Percentiles rank a stretch among this genome's conserved stretches.
These are phyloP conservation scores for Oreochromis niloticus DNA, from an alignment of 2,113 vertebrate species.

Conservation along the genomic window DNA sequence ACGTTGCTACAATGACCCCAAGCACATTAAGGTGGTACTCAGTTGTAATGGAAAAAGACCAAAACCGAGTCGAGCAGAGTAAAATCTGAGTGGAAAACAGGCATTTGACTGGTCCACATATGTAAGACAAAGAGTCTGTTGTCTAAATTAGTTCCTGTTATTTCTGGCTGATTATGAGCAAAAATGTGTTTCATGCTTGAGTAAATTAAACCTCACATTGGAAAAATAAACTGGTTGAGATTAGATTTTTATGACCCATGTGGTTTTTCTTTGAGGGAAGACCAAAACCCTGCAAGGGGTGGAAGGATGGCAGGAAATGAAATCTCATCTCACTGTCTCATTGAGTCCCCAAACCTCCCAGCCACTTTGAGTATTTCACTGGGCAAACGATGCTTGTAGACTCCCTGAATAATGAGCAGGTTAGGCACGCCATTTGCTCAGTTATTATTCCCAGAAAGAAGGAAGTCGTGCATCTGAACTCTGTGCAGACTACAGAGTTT, in stretches of 20 bases:
- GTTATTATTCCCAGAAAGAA: not conserved
- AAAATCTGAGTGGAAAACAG: not conserved
- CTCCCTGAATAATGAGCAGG: not conserved
- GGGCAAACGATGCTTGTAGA: not conserved
- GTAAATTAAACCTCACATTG: not conserved
- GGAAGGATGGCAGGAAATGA: not conserved
- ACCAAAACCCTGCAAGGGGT: not conserved
- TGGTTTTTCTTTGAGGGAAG: not conserved
- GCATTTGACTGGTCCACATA: not conserved
- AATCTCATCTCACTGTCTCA: not conserved
- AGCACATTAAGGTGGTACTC: not conserved
- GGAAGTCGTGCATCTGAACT: rapidly evolving
- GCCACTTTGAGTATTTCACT: not conserved
- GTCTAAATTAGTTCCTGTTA: not conserved
- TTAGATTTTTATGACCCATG: not conserved
- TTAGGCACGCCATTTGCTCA: not conserved
- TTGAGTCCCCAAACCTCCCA: not conserved
- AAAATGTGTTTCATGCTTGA: not conserved
- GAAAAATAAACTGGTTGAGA: not conserved
- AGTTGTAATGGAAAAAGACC: not conserved
- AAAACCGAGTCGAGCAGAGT: not conserved
- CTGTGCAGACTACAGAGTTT: not conserved
- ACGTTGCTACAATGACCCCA: not conserved
- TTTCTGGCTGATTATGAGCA: not conserved
- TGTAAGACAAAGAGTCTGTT: not conserved